phyloP scores from a whole-genome alignment of 2,113 vertebrate species.

The Orthochromis indermauri region DNA sequence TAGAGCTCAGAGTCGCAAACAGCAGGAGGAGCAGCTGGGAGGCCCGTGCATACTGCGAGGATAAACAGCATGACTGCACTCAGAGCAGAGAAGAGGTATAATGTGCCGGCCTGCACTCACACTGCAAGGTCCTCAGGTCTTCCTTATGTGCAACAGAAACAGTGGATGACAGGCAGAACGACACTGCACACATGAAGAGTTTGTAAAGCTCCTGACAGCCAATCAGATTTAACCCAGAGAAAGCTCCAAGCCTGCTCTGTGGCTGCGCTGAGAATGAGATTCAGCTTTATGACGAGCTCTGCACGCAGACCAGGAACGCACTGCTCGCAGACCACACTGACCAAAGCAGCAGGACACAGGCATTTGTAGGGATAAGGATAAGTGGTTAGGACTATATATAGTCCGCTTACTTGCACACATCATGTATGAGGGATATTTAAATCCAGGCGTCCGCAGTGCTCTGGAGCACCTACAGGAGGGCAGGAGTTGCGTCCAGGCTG shows the following conservation, averaged over 20 bases:
- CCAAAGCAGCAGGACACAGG: neutral
- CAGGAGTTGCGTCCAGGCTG: neutral
- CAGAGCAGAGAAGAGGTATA: neutral
- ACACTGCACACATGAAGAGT: neutral
- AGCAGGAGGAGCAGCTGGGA: neutral
- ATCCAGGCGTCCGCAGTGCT: neutral
- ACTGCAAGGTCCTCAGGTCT: neutral
- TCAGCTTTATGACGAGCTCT: neutral
- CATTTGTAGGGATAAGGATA: neutral
- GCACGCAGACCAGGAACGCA: neutral
- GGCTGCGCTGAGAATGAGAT: neutral
- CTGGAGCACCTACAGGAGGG: neutral
- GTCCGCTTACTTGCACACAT: neutral
- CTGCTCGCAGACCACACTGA: too few relatives aligned
- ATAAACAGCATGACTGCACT: neutral
- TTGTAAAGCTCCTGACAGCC: neutral
- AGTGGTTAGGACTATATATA: neutral
- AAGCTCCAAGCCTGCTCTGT: neutral
- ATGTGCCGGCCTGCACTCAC: neutral
- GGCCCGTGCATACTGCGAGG: neutral
- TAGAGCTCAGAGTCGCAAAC: neutral
- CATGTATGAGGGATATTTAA: neutral
- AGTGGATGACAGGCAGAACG: neutral
- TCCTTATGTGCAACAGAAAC: neutral
- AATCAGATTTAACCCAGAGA: neutral